A percentile compares a stretch with the other conserved stretches of the same genome.
These are phyloP conservation scores for Palloptera scutellata DNA, from an alignment of 2,888 invertebrate genomes.

Conservation along the genomic window DNA sequence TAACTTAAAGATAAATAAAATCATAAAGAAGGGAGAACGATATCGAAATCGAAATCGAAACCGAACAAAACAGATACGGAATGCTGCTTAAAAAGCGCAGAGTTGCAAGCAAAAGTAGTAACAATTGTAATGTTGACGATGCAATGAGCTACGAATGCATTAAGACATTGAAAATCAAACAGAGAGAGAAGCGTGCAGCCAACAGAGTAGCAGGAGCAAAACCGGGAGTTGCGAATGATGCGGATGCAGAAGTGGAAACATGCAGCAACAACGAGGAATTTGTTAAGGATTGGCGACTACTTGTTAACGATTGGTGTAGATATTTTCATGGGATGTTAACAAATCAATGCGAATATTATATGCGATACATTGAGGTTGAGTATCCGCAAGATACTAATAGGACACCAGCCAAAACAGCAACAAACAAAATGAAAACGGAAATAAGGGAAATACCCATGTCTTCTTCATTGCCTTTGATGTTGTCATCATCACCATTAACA, in stretches of 20 bases:
- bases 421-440: not conserved
- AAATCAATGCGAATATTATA: not conserved
- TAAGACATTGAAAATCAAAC: constrained; percentile 9
- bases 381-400: not conserved
- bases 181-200: not conserved
- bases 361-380: not conserved
- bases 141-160: constrained; percentile 8
- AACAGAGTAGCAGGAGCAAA: not conserved
- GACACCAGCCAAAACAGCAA: not conserved
- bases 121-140: not conserved
- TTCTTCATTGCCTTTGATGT: not conserved
- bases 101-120: constrained; percentile 7
- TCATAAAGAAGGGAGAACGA: not conserved
- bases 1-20: not conserved
- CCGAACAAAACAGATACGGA: not conserved
- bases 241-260: not conserved
- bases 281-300: not conserved
- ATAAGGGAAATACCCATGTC: not conserved
- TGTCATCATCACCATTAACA: not conserved
- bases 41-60: not conserved
- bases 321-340: constrained; percentile 9
- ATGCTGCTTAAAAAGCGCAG: constrained; percentile 2
- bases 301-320: constrained; percentile 6
- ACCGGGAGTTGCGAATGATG: not conserved
- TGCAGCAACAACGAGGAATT: not conserved